Base-by-base conservation (phyloP, 2,113 vertebrate species). In the Burhinus bistriatus region DNA sequence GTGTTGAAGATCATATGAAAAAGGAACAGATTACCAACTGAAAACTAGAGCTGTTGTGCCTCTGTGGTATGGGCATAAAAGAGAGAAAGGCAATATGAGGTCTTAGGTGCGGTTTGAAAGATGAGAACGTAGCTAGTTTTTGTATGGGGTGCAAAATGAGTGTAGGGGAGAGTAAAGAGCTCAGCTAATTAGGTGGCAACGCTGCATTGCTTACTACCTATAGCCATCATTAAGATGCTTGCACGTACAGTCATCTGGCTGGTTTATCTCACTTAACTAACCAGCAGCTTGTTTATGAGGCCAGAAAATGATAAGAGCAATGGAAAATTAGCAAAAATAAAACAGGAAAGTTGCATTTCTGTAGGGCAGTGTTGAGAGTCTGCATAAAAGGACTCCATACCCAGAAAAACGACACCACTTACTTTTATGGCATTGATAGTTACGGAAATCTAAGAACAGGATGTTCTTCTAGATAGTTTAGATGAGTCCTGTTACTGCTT, bases 231-330 rank as follows among this genome's bases (percentile, higher is more conserved):
- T 64, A 71, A 66, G 52, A 54, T n/a, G 36, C n/a, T 88, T 77
- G 29, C 29, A 29, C 2, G 2, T 38, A 6, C 42, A 73, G n/a
- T 85, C 76, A 64, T 73, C 79, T 87, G 84, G 36, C 47, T 81
- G 27, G 21, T 72, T 85, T 79, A 21, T 75, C 76, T 89, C 80
- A 30, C 42, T 93, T 38, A 68, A 23, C 68, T 92, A 90, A 73
- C 52, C 42, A 80, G n/a, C 82, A 96, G 58, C 68, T 95, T 94
- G 62, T 83, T 84, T 89, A 84, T 82, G 86, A 66, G 69, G 21
- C 26, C n/a, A 75, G 55, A 68, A 83, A 86, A 73, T 52, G 3
- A 22, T 34, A 55, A 76, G 6, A 29, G n/a, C 20, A 57, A 54
- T 38, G 10, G 34, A 76, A 85, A 91, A 91, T 5, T 40, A 54